A percentile compares a stretch with the other conserved stretches of the same genome.
Conservation (phyloP, 2,113 vertebrate genomes). For the Nesospiza acunhae region DNA sequence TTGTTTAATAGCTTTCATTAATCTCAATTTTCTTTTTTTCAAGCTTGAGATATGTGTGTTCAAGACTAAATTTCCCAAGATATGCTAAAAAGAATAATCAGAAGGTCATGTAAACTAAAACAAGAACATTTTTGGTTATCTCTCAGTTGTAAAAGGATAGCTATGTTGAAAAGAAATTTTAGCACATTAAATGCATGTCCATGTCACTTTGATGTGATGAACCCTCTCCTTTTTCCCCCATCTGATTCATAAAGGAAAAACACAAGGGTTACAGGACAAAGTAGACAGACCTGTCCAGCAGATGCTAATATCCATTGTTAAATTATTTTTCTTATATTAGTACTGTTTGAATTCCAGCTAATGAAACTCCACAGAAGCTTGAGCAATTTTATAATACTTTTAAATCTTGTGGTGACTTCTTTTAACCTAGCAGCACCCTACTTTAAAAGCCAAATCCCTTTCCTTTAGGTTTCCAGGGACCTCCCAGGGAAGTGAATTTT, state of each 20-base stretch:
- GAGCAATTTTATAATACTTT: not conserved
- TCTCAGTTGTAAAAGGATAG: not conserved
- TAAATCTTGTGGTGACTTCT: not conserved
- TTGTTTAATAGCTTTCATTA: not conserved
- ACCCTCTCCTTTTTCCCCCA: not conserved
- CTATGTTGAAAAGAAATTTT: not conserved
- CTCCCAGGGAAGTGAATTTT: not conserved
- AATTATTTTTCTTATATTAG: not conserved
- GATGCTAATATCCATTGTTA: not conserved
- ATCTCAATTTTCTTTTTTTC: not conserved
- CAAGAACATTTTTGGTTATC: not conserved
- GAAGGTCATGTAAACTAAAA: not conserved
- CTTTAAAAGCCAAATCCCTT: not conserved
- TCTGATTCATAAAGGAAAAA: not conserved
- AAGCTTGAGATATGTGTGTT: not conserved
- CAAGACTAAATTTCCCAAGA: not conserved
- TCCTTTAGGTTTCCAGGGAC: not conserved
- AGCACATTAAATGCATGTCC: not conserved
- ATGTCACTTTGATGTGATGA: not conserved
- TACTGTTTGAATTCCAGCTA: not conserved
- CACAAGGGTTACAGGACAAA: not conserved
- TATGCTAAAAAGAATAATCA: not conserved
- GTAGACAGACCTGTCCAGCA: not conserved
- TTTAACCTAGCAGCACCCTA: not conserved
- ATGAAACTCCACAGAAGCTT: not conserved